Evolutionary conservation across 2,888 invertebrate species (phyloP).

Genomic region (Sphaeridia pumilis): DNA sequence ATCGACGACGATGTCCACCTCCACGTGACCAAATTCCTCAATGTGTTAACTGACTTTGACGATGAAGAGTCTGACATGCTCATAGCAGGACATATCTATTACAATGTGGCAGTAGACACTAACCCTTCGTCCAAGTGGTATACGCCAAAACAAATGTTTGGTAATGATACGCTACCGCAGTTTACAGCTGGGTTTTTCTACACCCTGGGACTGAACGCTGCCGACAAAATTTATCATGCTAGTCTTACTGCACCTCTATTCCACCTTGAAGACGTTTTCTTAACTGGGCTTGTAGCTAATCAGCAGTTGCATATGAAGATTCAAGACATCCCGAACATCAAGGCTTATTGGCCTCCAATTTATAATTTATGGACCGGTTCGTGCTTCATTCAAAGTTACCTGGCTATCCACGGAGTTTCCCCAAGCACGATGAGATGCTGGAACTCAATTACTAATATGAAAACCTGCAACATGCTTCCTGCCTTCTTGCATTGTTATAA

Average conservation of each 20-base stretch:
- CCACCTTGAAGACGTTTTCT: conserved; percentile 39
- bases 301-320: conserved; percentile 20
- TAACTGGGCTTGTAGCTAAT: conserved; percentile 37
- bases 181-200: conserved; percentile 39
- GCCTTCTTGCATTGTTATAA: conserved; percentile 3
- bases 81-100: conserved; percentile 37
- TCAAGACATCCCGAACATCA: conserved; percentile 18
- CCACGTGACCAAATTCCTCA: conserved; percentile 32
- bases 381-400: conserved; percentile 8
- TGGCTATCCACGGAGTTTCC: conserved; percentile 5
- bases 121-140: conserved; percentile 38
- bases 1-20: conserved; percentile 38
- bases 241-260: conserved; percentile 36
- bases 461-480: conserved; percentile 7
- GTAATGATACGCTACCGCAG: conserved; percentile 36
- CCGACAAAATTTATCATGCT: conserved; percentile 34
- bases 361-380: conserved; percentile 8
- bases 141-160: conserved; percentile 36
- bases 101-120: conserved; percentile 36
- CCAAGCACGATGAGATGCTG: conserved; percentile 7
- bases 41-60: conserved; percentile 21
- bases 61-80: conserved; percentile 17
- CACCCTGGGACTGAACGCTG: conserved; percentile 36
- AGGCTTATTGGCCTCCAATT: conserved; percentile 10
- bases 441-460: conserved; percentile 5